Base-by-base conservation (phyloP, 2,888 invertebrate species). In the Seira musarum region DNA sequence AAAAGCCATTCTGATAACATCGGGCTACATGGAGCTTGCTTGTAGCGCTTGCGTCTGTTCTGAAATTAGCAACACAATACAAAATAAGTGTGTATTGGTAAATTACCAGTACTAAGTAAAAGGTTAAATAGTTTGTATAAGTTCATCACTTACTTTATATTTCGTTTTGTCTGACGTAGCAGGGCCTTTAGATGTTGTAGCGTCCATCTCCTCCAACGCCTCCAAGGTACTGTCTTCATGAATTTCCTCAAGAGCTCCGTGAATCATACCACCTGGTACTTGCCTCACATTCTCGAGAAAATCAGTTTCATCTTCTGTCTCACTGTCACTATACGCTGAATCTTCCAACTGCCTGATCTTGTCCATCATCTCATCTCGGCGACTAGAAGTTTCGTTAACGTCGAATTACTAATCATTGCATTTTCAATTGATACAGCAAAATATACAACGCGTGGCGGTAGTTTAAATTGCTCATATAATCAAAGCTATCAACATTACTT, bases 1-100 rank as follows among this genome's bases (percentile, higher is more conserved):
- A 94, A 90, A 88, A 99, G 90, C 98, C 98, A 99, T 89, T 99
- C 98, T 0, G 98, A 97, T 79, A 94, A 88, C 95, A 98, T 98
- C 6, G 98, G 89, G 85, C 92, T 91, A 88, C 92, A 89, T 40
- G 80, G 80, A 25, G 75, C 24, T 35, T 60, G 22, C 6, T 68
- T 65, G 19, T 49, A 30, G 1, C 68, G 49, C 6, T 22, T 22
- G n/a, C 68, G 68, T 21, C 46, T 49, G 49, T 68, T 53, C 68
- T 66, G 22, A 21, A 63, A 63, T 21, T n/a, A n/a, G 6, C 10
- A 63, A 66, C n/a, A 30, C 35, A 66, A 30, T 22, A n/a, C n/a
- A 25, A n/a, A n/a, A n/a, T n/a, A n/a, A n/a, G n/a, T n/a, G n/a
- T n/a, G n/a, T n/a, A n/a, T 21, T 21, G 21, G n/a, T n/a, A n/a